Conservation (phyloP, 2,888 invertebrate species). For the Bruchidius siliquastri region DNA sequence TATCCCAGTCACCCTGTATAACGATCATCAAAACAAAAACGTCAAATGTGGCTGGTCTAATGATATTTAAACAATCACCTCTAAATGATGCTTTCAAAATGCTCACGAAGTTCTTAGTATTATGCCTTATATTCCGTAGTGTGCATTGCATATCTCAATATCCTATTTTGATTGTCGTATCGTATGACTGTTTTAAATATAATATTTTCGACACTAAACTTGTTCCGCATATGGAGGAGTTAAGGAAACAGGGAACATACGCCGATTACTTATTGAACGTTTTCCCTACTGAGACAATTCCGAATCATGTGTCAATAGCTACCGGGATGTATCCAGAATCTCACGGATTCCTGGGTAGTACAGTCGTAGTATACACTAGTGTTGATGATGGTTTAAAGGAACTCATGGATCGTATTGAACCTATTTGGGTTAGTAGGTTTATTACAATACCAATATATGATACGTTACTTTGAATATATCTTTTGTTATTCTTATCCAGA, state of each 20-base stretch:
- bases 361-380: conserved; percentile 56
- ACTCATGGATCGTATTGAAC: no score
- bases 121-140: background rate
- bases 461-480: conserved; percentile 5
- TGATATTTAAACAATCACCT: background rate
- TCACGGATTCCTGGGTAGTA: conserved; percentile 66
- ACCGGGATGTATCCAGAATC: conserved; percentile 64
- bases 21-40: no score
- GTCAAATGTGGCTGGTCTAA: no score
- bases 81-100: background rate
- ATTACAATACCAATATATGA: background rate
- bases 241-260: conserved; percentile 54
- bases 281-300: conserved; percentile 68
- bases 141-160: conserved; percentile 32
- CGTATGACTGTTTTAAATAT: conserved; percentile 67
- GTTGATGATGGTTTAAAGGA: conserved; percentile 48
- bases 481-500: conserved; percentile 43
- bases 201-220: conserved; percentile 58
- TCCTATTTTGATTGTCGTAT: conserved; percentile 57
- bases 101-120: background rate
- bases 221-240: conserved; percentile 55
- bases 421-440: conserved; percentile 55
- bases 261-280: conserved; percentile 57
- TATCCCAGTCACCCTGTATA: no score
- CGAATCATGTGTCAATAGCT: conserved; percentile 69